Conservation (phyloP, 2,113 vertebrate genomes). For the Pluvianellus socialis region DNA sequence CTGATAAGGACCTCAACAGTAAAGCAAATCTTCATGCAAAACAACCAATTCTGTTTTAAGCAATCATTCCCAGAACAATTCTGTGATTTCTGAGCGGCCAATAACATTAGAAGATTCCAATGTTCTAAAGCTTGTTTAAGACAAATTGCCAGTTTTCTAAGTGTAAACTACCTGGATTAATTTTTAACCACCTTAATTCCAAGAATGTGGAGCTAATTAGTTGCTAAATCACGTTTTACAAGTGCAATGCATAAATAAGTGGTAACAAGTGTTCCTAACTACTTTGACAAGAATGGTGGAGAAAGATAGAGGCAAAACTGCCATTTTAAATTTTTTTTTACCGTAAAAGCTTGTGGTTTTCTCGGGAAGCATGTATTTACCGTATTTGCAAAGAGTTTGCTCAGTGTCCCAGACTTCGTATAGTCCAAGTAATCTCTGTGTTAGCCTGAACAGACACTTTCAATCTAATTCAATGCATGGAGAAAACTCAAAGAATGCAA, state of each 20-base stretch:
- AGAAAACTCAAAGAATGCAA: neutral
- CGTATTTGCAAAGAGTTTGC: neutral
- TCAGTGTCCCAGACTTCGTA: neutral
- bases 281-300: neutral
- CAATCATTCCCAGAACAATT: neutral
- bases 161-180: neutral
- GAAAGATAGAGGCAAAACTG: neutral
- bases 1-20: neutral
- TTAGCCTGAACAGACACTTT: neutral
- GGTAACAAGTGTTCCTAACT: neutral
- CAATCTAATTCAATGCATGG: neutral
- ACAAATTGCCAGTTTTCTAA: neutral
- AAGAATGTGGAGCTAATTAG: neutral
- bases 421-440: neutral
- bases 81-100: neutral
- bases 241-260: neutral
- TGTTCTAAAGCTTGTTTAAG: neutral
- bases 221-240: neutral
- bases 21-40: neutral
- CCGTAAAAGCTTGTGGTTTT: neutral
- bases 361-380: neutral
- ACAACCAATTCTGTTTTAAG: neutral
- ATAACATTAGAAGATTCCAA: neutral
- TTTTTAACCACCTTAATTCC: neutral
- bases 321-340: neutral